Evolutionary conservation across 1,140 invertebrate genomes (phyloP), one percentile per base, ranked within the genome.

Genomic region (Subanguina moxae): DNA sequence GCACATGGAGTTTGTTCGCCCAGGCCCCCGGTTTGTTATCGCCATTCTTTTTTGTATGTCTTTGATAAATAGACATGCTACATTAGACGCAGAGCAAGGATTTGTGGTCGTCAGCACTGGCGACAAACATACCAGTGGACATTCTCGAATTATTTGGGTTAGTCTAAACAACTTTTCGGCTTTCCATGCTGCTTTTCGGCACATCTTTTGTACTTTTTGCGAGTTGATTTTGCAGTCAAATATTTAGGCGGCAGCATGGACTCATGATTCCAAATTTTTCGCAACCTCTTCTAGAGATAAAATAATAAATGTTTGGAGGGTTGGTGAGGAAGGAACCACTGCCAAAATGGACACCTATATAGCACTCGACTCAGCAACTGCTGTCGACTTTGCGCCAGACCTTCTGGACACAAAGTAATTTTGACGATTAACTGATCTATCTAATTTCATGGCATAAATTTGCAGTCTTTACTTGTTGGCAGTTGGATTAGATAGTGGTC

Each of bases 271-370:
- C 8, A 21, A 8, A 1, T 61, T 7, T 30, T 61, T 61, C n/a
- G 58, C 58, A 25, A 61, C 58, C 19, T 5, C n/a, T 5, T 61
- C 58, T 13, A 19, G 58, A 21, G 58, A 61, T 30, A 61, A 61
- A 61, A 30, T 43, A 28, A 5, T 61, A 21, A 43, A 32, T 43
- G 28, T 61, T 61, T 61, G 58, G 58, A 43, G 38, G n/a, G 28
- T 30, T 25, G 28, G 21, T 28, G 58, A 61, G 13, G 57, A 61
- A 21, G 38, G 27, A n/a, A 25, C n/a, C n/a, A 28, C 28, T 19
- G 8, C n/a, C 28, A 61, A 61, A 30, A 30, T 8, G 1, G 58
- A 61, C 28, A 19, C 38, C 8, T 61, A 61, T 61, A 21, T 8
- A 7, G 27, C 58, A 28, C 13, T 13, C 13, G 58, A 61, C 28